Conservation (phyloP, 2,888 invertebrate genomes). For the Megamerina dolium region DNA sequence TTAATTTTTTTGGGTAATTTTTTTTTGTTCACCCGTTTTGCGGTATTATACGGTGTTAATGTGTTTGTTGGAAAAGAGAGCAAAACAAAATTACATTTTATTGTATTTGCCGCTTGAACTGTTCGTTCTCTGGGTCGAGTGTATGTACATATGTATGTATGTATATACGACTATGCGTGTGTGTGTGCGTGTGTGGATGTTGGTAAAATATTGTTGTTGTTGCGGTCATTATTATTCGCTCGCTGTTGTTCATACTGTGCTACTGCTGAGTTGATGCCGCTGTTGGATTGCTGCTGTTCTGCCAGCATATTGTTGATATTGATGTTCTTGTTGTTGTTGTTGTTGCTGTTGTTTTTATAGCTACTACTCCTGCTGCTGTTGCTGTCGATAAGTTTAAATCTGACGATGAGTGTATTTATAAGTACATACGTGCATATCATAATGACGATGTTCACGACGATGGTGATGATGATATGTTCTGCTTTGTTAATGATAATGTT, state of each 20-base stretch:
- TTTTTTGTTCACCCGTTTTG: no score
- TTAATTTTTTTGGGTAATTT: no score
- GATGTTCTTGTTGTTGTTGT: no score
- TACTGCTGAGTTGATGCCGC: conserved; percentile 9
- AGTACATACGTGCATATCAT: no score
- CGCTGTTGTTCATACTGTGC: no score
- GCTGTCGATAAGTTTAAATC: conserved; percentile 8
- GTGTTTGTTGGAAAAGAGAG: not conserved
- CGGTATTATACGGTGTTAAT: not conserved
- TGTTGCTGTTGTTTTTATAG: conserved; percentile 5
- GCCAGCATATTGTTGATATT: not conserved
- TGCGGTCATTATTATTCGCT: no score
- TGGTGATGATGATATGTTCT: conserved; percentile 39
- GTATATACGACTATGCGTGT: no score
- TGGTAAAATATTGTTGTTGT: no score
- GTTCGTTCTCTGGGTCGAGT: conserved; percentile 21
- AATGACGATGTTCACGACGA: conserved; percentile 30
- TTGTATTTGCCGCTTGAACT: conserved; percentile 22
- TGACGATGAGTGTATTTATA: conserved; percentile 6
- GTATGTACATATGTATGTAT: no score
- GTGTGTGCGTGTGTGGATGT: no score
- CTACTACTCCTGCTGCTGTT: conserved; percentile 9
- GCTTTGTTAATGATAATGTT: no score
- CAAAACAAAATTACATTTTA: conserved; percentile 19
- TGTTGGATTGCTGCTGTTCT: not conserved